phyloP scores from a whole-genome alignment of 1,140 invertebrate species.

The Drosophila sulfurigaster region DNA sequence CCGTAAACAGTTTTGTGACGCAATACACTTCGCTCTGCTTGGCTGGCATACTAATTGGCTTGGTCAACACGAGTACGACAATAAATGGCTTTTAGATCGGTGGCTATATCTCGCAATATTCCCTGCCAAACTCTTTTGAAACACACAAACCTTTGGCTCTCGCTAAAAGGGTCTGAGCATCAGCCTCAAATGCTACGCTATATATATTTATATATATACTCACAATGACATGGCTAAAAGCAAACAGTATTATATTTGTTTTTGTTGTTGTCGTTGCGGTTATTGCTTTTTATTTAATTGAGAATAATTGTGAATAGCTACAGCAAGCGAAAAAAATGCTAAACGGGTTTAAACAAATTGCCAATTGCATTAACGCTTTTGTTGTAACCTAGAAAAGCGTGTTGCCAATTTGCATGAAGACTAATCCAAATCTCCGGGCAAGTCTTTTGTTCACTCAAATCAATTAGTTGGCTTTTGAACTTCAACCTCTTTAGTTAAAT shows the following conservation, averaged over 20 bases:
- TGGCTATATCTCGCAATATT: background rate
- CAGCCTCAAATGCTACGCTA: slow-evolving; percentile 5
- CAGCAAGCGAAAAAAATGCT: slow-evolving; percentile 25
- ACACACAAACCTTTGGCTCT: background rate
- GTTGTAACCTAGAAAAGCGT: slow-evolving; percentile 46
- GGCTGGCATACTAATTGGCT: slow-evolving; percentile 67
- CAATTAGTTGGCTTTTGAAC: slow-evolving; percentile 11
- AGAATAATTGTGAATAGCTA: slow-evolving; percentile 61
- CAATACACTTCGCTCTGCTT: slow-evolving; percentile 24
- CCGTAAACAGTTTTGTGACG: slow-evolving; percentile 46
- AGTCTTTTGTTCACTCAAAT: slow-evolving; percentile 13
- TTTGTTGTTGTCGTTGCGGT: slow-evolving; percentile 14
- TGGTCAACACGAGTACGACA: slow-evolving; percentile 51
- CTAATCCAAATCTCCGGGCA: slow-evolving; percentile 24
- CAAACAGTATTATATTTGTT: slow-evolving; percentile 7
- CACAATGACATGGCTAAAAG: slow-evolving; percentile 72
- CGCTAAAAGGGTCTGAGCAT: slow-evolving; percentile 19
- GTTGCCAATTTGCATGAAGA: slow-evolving; percentile 40
- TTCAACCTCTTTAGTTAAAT: background rate
- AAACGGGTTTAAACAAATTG: slow-evolving; percentile 69
- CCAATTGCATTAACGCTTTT: slow-evolving; percentile 41
- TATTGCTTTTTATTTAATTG: slow-evolving; percentile 69
- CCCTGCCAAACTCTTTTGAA: slow-evolving; percentile 10
- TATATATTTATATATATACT: slow-evolving; percentile 62
- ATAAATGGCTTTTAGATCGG: slow-evolving; percentile 43